A percentile compares a stretch with the other conserved stretches of the same genome.
Conservation (phyloP, 2,113 vertebrate species). For the Periophthalmodon schlosseri region DNA sequence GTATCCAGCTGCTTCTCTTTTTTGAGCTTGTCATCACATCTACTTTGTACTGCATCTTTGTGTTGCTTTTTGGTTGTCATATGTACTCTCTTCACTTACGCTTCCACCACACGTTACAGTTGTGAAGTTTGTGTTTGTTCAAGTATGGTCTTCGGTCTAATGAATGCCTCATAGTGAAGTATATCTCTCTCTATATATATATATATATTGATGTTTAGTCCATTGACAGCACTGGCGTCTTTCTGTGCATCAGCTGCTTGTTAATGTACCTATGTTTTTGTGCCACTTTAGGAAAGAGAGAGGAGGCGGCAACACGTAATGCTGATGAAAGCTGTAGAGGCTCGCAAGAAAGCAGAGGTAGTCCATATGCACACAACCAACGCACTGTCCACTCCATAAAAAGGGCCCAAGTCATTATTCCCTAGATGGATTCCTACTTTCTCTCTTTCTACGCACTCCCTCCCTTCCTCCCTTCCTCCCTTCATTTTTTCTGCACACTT, state of each 20-base stretch:
- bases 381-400: constrained; percentile 51
- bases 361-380: constrained; percentile 57
- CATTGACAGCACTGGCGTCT: constrained; percentile 47
- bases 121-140: constrained; percentile 73
- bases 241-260: constrained; percentile 37
- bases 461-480: constrained; percentile 34
- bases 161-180: constrained; percentile 47
- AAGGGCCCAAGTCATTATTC: constrained; percentile 57
- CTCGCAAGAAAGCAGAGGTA: constrained; percentile 98
- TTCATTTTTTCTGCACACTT: constrained; percentile 52
- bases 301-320: constrained; percentile 96
- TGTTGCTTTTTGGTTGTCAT: constrained; percentile 78
- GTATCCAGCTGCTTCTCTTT: constrained; percentile 75
- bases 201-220: constrained; percentile 41
- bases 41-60: constrained; percentile 74
- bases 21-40: constrained; percentile 78
- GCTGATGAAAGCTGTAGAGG: constrained; percentile 98
- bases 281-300: constrained; percentile 91
- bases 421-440: constrained; percentile 44
- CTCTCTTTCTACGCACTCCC: constrained; percentile 44
- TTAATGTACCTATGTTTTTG: constrained; percentile 69
- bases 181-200: constrained; percentile 21
- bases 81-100: constrained; percentile 69
- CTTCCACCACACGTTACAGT: constrained; percentile 72
- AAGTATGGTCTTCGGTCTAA: constrained; percentile 73